Conservation (phyloP, 2,888 invertebrate genomes). For the Norana najaformis region DNA sequence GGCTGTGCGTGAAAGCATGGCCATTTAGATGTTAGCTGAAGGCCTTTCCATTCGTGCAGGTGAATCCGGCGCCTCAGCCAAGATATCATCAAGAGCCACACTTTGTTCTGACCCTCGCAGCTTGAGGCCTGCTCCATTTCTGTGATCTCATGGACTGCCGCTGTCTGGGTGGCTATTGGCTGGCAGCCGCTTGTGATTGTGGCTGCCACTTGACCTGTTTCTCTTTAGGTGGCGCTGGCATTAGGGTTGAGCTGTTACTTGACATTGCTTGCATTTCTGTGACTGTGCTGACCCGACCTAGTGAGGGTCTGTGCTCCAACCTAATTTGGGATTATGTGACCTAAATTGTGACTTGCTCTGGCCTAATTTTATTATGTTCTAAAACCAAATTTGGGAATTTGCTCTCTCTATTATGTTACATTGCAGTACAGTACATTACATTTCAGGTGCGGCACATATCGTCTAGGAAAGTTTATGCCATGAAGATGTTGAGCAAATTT, state of each 20-base stretch:
- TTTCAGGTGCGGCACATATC: slow-evolving; percentile 80
- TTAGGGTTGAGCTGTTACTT: background rate
- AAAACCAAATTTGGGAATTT: background rate
- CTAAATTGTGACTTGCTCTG: background rate
- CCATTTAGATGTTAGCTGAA: background rate
- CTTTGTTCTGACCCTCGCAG: background rate
- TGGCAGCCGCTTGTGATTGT: background rate
- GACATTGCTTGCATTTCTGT: background rate
- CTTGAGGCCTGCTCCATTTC: background rate
- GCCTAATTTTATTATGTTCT: background rate
- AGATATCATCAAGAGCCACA: background rate
- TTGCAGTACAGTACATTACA: background rate
- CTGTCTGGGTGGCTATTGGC: background rate
- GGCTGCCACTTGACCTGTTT: background rate
- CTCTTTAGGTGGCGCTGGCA: background rate
- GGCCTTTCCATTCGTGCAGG: background rate
- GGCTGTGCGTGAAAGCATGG: background rate
- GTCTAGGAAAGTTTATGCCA: slow-evolving; percentile 91
- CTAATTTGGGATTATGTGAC: background rate
- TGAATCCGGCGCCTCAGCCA: background rate
- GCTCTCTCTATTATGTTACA: background rate
- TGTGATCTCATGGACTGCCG: background rate
- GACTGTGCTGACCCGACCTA: background rate
- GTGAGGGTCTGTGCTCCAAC: background rate
- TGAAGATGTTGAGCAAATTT: slow-evolving; percentile 98